These are phyloP conservation scores for Pluvianellus socialis DNA, from an alignment of 2,113 vertebrate genomes.

Conservation along the genomic window DNA sequence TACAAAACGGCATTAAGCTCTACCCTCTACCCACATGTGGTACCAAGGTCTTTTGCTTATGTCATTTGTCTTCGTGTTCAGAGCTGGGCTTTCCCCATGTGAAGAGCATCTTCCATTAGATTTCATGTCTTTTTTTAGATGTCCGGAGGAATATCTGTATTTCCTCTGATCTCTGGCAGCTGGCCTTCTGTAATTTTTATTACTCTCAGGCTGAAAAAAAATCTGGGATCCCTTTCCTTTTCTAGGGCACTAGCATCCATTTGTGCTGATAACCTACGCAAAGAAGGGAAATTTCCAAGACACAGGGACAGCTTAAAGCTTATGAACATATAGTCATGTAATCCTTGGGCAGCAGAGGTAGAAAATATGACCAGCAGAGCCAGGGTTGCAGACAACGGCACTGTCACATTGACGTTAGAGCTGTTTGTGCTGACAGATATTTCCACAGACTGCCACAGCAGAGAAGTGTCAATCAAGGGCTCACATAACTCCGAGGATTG, in stretches of 20 bases:
- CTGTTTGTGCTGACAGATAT: constrained; percentile 5
- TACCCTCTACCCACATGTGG: neutral
- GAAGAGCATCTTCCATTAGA: neutral
- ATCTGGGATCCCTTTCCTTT: neutral
- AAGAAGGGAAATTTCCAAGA: neutral
- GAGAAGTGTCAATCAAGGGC: neutral
- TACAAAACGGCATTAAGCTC: neutral
- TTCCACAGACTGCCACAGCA: neutral
- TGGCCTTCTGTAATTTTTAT: neutral
- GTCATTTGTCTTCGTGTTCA: neutral
- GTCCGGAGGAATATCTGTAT: neutral
- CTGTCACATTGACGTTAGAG: neutral
- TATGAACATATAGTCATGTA: neutral
- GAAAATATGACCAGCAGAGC: neutral
- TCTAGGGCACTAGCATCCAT: neutral
- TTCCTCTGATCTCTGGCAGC: neutral
- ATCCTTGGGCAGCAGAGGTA: neutral
- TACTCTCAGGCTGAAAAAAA: neutral
- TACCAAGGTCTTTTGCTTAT: neutral
- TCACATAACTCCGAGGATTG: neutral
- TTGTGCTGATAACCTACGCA: neutral
- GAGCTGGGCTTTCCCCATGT: neutral
- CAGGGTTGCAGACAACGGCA: neutral
- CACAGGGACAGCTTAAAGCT: neutral
- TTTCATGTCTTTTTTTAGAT: neutral